Evolutionary conservation across 2,113 vertebrate species (phyloP).

Genomic region (Acinonyx jubatus): DNA sequence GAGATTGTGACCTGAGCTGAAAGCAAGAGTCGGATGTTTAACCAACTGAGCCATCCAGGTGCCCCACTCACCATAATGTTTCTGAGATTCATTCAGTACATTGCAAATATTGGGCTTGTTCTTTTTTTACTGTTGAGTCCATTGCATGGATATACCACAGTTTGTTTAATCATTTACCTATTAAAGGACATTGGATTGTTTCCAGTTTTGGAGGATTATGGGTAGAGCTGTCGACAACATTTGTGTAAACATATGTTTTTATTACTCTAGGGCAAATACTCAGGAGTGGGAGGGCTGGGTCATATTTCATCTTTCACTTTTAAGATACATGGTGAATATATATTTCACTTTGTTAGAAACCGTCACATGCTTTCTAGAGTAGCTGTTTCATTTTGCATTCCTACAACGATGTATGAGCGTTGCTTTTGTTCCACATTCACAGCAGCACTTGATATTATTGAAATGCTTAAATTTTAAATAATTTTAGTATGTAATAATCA

Average conservation of each 20-base stretch:
- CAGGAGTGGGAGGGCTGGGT: not conserved
- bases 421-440: not conserved
- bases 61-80: not conserved
- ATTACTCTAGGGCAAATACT: not conserved
- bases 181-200: not conserved
- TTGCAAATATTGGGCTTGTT: not conserved
- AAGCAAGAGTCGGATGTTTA: no score
- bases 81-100: not conserved
- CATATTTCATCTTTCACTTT: not conserved
- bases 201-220: not conserved
- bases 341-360: not conserved
- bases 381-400: not conserved
- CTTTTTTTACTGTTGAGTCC: not conserved
- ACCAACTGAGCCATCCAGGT: no score
- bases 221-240: not conserved
- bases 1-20: no score
- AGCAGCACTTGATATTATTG: not conserved
- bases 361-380: not conserved
- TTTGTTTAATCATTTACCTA: not conserved
- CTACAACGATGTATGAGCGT: not conserved
- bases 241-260: not conserved
- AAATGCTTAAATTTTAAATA: not conserved
- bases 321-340: not conserved
- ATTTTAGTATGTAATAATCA: not conserved
- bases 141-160: not conserved